Evolutionary conservation across 2,888 invertebrate species (phyloP).

Genomic region (Thereva nobilitata): DNA sequence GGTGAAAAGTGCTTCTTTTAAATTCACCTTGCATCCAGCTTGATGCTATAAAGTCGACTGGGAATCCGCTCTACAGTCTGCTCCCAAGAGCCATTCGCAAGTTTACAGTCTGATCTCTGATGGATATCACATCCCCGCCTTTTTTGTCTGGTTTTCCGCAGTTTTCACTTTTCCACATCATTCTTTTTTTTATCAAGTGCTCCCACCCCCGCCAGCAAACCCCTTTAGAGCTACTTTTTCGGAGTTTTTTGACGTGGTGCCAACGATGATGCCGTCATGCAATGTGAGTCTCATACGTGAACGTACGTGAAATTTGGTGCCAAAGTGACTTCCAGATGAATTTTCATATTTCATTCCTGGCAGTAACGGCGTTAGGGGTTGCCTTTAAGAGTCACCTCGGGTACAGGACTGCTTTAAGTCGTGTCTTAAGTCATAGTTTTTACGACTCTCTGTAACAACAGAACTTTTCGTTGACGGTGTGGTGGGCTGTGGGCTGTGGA

Average conservation of each 20-base stretch:
- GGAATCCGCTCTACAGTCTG: slow-evolving; percentile 8
- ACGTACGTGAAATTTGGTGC: slow-evolving; percentile 16
- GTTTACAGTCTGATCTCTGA: neutral
- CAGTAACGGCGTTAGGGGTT: neutral
- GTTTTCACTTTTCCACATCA: slow-evolving; percentile 25
- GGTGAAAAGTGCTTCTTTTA: neutral
- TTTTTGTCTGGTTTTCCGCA: slow-evolving; percentile 5
- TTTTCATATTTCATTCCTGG: neutral
- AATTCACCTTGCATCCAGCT: slow-evolving; percentile 11
- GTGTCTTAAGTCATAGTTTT: slow-evolving; percentile 27
- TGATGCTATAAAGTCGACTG: slow-evolving; percentile 8
- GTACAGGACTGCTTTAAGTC: neutral
- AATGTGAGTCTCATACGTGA: neutral
- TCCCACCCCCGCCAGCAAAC: slow-evolving; percentile 12
- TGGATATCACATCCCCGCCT: neutral
- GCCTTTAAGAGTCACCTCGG: slow-evolving; percentile 8
- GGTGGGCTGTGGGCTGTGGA: no score
- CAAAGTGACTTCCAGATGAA: slow-evolving; percentile 27
- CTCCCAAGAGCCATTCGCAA: neutral
- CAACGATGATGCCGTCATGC: no score
- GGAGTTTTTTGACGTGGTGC: no score
- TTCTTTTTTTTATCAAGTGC: slow-evolving; percentile 2
- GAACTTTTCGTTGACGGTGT: neutral
- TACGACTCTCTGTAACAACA: slow-evolving; percentile 7
- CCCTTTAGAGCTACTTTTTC: neutral